These are phyloP conservation scores for Thelaira solivaga DNA, from an alignment of 2,888 invertebrate species.

Conservation along the genomic window DNA sequence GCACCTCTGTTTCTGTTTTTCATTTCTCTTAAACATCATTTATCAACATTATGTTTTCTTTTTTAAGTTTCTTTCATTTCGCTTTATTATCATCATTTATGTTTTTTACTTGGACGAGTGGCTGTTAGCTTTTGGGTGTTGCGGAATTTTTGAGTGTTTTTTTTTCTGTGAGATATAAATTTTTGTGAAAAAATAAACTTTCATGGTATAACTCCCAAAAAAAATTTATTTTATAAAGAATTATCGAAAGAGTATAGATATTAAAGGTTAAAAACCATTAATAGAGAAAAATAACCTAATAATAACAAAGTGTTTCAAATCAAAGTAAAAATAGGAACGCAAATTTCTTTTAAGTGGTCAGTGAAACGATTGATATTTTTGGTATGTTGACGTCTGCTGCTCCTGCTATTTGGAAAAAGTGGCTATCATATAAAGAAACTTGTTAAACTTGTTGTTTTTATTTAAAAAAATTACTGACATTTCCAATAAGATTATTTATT, in stretches of 20 bases:
- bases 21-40: too few relatives aligned
- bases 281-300: not conserved
- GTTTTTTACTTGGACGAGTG: constrained; percentile 49
- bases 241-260: not conserved
- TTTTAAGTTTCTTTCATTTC: constrained; percentile 37
- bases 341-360: constrained; percentile 51
- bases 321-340: not conserved
- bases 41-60: too few relatives aligned
- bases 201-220: constrained; percentile 22
- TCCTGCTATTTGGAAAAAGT: constrained; percentile 50
- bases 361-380: constrained; percentile 53
- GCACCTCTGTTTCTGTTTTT: too few relatives aligned
- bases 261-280: not conserved
- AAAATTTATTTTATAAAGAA: not conserved
- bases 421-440: constrained; percentile 40
- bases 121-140: constrained; percentile 56
- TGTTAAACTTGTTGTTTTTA: constrained; percentile 57
- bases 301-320: not conserved
- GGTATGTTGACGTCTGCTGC: constrained; percentile 29
- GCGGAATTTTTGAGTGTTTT: constrained; percentile 54
- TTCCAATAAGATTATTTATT: constrained; percentile 13
- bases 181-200: constrained; percentile 20
- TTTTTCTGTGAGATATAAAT: constrained; percentile 22
- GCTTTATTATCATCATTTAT: constrained; percentile 55
- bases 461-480: constrained; percentile 26